Base-by-base conservation (phyloP, 2,888 invertebrate species). In the Rhyacophila evoluta region DNA sequence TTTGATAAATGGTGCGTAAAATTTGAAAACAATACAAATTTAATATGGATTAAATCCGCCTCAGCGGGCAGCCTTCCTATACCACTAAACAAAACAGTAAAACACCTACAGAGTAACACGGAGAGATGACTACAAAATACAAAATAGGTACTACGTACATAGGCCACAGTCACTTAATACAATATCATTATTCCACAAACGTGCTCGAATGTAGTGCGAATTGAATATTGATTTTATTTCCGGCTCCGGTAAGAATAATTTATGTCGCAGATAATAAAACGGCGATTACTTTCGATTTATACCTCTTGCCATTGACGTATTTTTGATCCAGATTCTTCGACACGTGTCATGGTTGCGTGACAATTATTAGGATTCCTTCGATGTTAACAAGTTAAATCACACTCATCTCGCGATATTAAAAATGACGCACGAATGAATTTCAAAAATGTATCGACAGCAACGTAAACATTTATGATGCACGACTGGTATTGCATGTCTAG, bases 1-100 rank as follows among this genome's bases (percentile, higher is more conserved):
- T 75, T 75, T 81, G 81, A 81, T 75, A 81, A 81, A 81, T 81
- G 81, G 81, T 67, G 79, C 81, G 78, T 77, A 75, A 81, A 81
- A 81, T 81, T 79, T 69, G 81, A 81, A 81, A 81, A 81, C 81
- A 81, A 81, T 78, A 81, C 81, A 79, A 74, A 75, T 81, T 79
- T 79, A 81, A 79, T 79, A 77, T 75, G 79, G 77, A 67, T 73
- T 78, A 71, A 79, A 79, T 81, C 78, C 81, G 73, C 72, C 15
- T 72, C 81, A 37, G 37, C 77, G 72, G 76, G 38, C 39, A 72
- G 55, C 55, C 55, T 25, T 55, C 55, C 55, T 55, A 55, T 55
- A 55, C 55, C 55, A 55, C 55, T 25, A 55, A 55, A 55, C 55
- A 55, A 55, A 55, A 55, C 55, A 55, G 55, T 55, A 55, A 55